Conservation (phyloP, 2,888 invertebrate species). For the Yponomeuta evonymella region DNA sequence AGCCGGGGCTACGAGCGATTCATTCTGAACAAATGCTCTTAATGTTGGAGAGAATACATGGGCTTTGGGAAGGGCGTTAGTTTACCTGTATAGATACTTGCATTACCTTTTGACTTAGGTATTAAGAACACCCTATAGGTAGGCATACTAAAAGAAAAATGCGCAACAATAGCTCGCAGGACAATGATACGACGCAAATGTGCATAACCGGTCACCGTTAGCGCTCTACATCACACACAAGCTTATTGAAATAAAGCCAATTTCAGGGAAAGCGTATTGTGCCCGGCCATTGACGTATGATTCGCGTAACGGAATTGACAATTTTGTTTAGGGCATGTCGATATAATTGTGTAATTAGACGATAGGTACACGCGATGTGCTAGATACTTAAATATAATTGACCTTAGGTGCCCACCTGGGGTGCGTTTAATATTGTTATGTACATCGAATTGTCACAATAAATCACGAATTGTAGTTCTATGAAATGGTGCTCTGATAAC, state of each 20-base stretch:
- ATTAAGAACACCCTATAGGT: no score
- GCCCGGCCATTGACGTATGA: constrained; percentile 23
- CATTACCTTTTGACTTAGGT: no score
- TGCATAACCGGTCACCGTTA: constrained; percentile 23
- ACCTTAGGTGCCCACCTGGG: no score
- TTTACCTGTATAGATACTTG: no score
- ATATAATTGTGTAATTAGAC: constrained; percentile 19
- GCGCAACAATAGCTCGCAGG: constrained; percentile 17
- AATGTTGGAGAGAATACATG: no score
- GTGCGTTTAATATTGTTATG: no score
- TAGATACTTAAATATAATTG: neutral
- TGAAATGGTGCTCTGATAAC: no score
- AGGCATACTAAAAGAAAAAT: neutral
- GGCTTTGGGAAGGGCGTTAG: no score
- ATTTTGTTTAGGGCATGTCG: constrained; percentile 18
- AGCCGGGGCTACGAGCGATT: no score
- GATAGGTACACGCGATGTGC: neutral
- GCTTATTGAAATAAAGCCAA: constrained; percentile 27
- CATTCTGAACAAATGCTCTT: no score
- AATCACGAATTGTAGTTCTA: no score
- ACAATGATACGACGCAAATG: constrained; percentile 21
- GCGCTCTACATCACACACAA: constrained; percentile 20
- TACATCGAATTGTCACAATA: no score
- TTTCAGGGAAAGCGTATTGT: constrained; percentile 38
- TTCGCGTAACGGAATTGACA: constrained; percentile 29